A percentile compares a stretch with the other conserved stretches of the same genome.
phyloP scores from a whole-genome alignment of 2,888 invertebrate genomes.

The Caenorhabditis becei region DNA sequence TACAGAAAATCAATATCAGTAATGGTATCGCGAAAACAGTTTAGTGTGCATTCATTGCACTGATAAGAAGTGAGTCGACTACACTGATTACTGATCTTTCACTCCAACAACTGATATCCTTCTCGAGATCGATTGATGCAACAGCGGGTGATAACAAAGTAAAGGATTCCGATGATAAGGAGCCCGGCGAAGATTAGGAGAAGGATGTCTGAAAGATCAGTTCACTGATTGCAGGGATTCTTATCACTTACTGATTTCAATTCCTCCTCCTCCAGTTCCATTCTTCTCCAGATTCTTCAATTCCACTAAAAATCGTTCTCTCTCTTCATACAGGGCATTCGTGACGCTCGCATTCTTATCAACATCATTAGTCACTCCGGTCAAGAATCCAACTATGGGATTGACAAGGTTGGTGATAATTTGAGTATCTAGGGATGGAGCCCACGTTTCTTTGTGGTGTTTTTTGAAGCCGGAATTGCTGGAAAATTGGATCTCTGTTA shows the following conservation, averaged over 20 bases:
- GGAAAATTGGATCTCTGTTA: constrained; percentile 1
- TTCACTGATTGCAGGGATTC: no score
- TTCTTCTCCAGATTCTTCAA: constrained; percentile 8
- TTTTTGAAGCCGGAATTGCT: constrained; percentile 42
- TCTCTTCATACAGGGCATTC: constrained; percentile 1
- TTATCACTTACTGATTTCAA: constrained; percentile 15
- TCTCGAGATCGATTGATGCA: constrained; percentile 4
- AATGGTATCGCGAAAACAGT: no score
- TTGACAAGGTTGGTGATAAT: not conserved
- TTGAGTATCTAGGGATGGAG: constrained; percentile 2
- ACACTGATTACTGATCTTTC: not conserved
- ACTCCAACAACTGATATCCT: constrained; percentile 11
- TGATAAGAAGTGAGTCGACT: not conserved
- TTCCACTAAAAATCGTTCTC: not conserved
- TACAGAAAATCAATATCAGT: no score
- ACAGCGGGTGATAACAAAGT: constrained; percentile 6
- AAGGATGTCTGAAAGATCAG: constrained; percentile 19
- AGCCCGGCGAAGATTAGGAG: constrained; percentile 1
- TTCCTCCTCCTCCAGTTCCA: not conserved
- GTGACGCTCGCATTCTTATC: not conserved
- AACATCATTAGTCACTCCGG: not conserved
- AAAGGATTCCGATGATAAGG: constrained; percentile 14
- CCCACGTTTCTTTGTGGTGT: constrained; percentile 7
- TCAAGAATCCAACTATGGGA: not conserved
- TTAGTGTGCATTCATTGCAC: no score